phyloP scores from a whole-genome alignment of 1,140 invertebrate species.

The Prorops nasuta region DNA sequence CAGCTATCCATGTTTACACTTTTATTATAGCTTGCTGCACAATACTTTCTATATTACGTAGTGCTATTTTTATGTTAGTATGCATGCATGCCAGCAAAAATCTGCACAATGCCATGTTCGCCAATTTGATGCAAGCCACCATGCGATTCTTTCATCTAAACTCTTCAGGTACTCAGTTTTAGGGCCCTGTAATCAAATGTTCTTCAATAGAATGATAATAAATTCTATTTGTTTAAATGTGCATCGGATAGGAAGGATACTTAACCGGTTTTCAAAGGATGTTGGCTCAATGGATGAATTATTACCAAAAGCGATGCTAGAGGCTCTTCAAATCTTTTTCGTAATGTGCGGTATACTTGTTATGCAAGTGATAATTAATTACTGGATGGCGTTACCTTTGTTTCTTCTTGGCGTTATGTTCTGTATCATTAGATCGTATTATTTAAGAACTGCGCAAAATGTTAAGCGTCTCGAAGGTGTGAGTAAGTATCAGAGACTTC shows the following conservation, averaged over 20 bases:
- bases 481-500: constrained; percentile 37
- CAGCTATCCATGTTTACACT: constrained; percentile 51
- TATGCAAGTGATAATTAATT: constrained; percentile 60
- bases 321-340: constrained; percentile 58
- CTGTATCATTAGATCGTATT: constrained; percentile 58
- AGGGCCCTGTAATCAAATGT: no score
- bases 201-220: background rate
- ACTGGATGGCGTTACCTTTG: constrained; percentile 61
- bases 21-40: constrained; percentile 43
- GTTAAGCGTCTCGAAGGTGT: constrained; percentile 60
- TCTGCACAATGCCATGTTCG: constrained; percentile 84
- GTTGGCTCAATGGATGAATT: constrained; percentile 79
- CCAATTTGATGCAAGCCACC: constrained; percentile 68
- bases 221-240: background rate
- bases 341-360: constrained; percentile 55
- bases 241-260: constrained; percentile 58
- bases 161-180: constrained; percentile 71
- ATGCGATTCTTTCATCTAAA: constrained; percentile 87
- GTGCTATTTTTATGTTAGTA: constrained; percentile 73
- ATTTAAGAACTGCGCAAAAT: constrained; percentile 64
- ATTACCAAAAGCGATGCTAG: constrained; percentile 70
- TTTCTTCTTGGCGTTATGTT: constrained; percentile 59
- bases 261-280: constrained; percentile 82
- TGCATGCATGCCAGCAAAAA: constrained; percentile 78
- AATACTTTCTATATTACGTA: constrained; percentile 60